Evolutionary conservation across 2,113 vertebrate genomes (phyloP).

Genomic region (Oenanthe melanoleuca): DNA sequence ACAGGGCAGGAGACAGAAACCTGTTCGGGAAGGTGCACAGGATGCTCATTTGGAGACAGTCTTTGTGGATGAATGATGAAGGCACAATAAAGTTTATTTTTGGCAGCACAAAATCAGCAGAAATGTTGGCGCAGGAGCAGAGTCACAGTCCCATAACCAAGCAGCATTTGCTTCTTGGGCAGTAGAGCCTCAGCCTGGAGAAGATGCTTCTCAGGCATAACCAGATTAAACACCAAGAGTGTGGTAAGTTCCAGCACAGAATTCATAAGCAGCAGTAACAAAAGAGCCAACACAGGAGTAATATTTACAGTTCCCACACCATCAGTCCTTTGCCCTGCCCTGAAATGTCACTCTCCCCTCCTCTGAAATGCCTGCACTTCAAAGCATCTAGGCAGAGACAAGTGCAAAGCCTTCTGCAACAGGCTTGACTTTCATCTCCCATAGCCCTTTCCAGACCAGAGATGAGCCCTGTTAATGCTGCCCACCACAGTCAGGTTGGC

Average conservation of each 20-base stretch:
- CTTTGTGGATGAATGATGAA: neutral
- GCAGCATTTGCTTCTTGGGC: neutral
- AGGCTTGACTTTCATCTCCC: neutral
- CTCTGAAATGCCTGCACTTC: neutral
- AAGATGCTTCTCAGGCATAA: neutral
- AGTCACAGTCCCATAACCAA: neutral
- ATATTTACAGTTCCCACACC: neutral
- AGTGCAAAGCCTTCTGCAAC: neutral
- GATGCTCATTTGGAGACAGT: neutral
- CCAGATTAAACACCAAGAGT: neutral
- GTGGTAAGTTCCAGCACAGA: neutral
- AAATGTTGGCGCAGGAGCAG: neutral
- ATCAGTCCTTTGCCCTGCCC: neutral
- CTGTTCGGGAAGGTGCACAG: neutral
- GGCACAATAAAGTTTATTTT: neutral
- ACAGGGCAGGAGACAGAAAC: neutral
- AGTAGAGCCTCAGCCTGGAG: neutral
- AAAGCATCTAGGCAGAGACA: neutral
- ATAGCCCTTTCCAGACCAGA: neutral
- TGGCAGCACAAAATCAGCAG: neutral
- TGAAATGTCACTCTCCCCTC: neutral
- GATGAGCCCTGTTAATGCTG: neutral
- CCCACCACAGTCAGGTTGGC: neutral
- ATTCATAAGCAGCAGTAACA: neutral
- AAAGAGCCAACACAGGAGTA: neutral